A percentile compares a stretch with the other conserved stretches of the same genome.
Conservation (phyloP, 2,888 invertebrate species). For the Sphecodes monilicornis region DNA sequence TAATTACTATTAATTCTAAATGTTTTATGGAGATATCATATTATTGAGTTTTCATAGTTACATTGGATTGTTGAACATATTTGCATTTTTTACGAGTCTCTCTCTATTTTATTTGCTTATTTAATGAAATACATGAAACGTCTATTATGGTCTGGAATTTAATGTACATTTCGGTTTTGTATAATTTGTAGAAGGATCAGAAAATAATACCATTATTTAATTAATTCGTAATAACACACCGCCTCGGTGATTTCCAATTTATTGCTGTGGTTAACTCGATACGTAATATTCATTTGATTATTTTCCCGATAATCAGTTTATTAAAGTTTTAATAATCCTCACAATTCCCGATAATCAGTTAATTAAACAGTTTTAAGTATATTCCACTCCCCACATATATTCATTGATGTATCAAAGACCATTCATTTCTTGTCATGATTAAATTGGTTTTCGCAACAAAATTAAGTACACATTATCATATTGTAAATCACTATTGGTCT, state of each 20-base stretch:
- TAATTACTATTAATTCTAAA: too few species aligned
- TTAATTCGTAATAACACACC: not conserved
- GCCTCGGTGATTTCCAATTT: not conserved
- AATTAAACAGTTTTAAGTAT: not conserved
- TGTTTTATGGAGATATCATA: too few species aligned
- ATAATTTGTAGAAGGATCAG: not conserved
- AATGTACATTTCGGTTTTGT: not conserved
- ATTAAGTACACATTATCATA: not conserved
- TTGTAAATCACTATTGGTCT: too few species aligned
- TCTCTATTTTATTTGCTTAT: too few species aligned
- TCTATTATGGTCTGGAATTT: too few species aligned
- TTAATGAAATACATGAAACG: too few species aligned
- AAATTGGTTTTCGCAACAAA: not conserved
- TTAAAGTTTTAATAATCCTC: too few species aligned
- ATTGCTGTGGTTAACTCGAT: not conserved
- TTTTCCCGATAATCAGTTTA: not conserved
- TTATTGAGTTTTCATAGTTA: too few species aligned
- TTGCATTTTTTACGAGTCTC: too few species aligned
- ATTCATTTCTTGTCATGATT: not conserved
- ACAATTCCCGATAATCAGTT: not conserved
- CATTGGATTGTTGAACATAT: too few species aligned
- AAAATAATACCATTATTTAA: not conserved
- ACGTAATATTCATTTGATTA: not conserved
- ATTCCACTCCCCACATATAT: not conserved
- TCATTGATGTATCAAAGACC: not conserved